Percentiles rank a stretch among this genome's conserved stretches.
These are phyloP conservation scores for Channa striata DNA, from an alignment of 2,797 vertebrate genomes.

Conservation along the genomic window DNA sequence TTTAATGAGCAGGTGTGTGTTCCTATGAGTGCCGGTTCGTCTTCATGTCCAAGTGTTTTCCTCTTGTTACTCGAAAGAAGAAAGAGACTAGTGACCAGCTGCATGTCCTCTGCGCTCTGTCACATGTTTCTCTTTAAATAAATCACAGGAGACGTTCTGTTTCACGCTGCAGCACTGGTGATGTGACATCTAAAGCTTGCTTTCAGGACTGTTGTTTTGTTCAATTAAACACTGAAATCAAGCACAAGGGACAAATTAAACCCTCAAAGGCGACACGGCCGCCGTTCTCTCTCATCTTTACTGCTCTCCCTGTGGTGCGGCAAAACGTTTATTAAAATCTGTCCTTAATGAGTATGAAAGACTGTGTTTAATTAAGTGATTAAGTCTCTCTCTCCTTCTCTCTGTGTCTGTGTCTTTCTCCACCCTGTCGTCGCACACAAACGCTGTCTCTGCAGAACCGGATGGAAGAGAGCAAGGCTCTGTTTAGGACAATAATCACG, in stretches of 20 bases:
- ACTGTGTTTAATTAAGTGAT: constrained; percentile 65
- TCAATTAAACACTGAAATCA: constrained; percentile 52
- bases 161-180: neutral
- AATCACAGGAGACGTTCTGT: constrained; percentile 16
- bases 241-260: constrained; percentile 49
- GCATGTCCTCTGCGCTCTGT: constrained; percentile 15
- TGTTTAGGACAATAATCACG: constrained; percentile 98
- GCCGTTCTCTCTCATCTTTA: constrained; percentile 42
- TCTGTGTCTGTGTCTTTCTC: neutral
- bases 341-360: constrained; percentile 55
- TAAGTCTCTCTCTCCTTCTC: constrained; percentile 25
- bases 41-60: neutral
- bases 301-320: constrained; percentile 47
- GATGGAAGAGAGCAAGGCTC: constrained; percentile 99
- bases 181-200: constrained; percentile 11
- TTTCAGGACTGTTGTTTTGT: constrained; percentile 24
- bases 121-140: neutral
- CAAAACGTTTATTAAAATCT: constrained; percentile 67
- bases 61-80: neutral
- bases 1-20: constrained; percentile 59
- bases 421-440: neutral
- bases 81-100: constrained; percentile 30
- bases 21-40: constrained; percentile 17
- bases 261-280: constrained; percentile 19
- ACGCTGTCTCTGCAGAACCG: constrained; percentile 88